Conservation (phyloP, 2,888 invertebrate species). For the Acanthopleura granulata region DNA sequence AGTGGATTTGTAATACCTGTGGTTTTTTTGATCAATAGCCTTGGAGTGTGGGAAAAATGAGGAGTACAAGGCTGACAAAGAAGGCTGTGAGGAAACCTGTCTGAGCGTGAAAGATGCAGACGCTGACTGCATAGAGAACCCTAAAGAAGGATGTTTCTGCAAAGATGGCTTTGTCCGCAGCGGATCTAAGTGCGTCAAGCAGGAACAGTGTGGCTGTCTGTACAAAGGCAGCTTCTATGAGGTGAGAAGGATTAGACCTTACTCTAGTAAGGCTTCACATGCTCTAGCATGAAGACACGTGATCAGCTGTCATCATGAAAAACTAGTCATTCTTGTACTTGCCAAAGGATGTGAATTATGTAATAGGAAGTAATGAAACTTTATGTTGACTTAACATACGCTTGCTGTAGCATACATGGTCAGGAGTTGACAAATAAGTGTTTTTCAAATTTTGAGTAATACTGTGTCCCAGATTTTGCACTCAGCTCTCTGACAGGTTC, state of each 20-base stretch:
- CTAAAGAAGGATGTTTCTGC: conserved; percentile 8
- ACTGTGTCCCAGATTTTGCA: too few species aligned
- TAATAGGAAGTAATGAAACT: too few species aligned
- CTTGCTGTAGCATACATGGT: too few species aligned
- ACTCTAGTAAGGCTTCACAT: too few species aligned
- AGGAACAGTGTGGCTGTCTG: conserved; percentile 9
- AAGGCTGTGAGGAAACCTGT: neutral
- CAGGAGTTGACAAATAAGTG: too few species aligned
- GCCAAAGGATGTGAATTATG: too few species aligned
- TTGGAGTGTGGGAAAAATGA: neutral
- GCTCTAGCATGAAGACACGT: too few species aligned
- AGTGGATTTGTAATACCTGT: neutral
- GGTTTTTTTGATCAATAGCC: neutral
- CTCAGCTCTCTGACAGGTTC: too few species aligned
- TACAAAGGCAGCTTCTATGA: conserved; percentile 2
- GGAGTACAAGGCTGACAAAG: neutral
- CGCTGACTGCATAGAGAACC: neutral
- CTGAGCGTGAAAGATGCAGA: neutral
- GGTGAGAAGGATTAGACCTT: neutral
- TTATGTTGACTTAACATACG: too few species aligned
- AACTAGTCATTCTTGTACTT: too few species aligned
- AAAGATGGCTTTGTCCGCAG: neutral
- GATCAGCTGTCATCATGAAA: too few species aligned
- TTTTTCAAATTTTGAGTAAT: too few species aligned
- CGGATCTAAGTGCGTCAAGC: neutral